These are phyloP conservation scores for Zapus hudsonius DNA, from an alignment of 2,113 vertebrate genomes.

Conservation along the genomic window DNA sequence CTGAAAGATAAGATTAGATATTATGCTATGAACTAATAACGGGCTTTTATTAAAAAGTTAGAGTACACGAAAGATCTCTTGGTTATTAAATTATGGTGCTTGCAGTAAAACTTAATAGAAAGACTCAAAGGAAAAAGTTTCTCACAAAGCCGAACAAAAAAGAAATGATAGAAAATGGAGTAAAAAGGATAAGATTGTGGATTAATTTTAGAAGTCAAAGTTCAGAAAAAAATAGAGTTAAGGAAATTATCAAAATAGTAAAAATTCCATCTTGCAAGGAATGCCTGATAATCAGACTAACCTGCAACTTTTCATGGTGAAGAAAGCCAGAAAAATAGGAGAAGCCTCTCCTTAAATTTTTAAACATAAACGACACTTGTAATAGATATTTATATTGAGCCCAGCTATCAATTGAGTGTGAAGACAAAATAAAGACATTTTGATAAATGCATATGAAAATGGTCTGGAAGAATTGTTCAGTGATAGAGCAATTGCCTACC, in stretches of 20 bases:
- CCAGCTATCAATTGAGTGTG: not conserved
- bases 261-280: not conserved
- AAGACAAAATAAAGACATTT: not conserved
- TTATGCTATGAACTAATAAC: not conserved
- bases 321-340: not conserved
- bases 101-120: slow-evolving; percentile 20
- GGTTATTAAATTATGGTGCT: not conserved
- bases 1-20: not conserved
- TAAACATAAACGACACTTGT: not conserved
- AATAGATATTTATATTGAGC: not conserved
- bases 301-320: not conserved
- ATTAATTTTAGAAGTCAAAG: not conserved
- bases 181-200: not conserved
- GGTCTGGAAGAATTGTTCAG: not conserved
- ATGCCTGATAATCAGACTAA: not conserved
- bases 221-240: not conserved
- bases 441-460: not conserved
- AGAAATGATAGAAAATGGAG: not conserved
- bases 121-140: not conserved
- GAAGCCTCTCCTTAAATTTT: not conserved
- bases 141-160: not conserved
- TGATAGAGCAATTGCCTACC: not conserved
- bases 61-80: not conserved
- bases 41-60: not conserved
- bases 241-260: not conserved